Evolutionary conservation across 2,113 vertebrate genomes (phyloP).

Genomic region (Condylura cristata): DNA sequence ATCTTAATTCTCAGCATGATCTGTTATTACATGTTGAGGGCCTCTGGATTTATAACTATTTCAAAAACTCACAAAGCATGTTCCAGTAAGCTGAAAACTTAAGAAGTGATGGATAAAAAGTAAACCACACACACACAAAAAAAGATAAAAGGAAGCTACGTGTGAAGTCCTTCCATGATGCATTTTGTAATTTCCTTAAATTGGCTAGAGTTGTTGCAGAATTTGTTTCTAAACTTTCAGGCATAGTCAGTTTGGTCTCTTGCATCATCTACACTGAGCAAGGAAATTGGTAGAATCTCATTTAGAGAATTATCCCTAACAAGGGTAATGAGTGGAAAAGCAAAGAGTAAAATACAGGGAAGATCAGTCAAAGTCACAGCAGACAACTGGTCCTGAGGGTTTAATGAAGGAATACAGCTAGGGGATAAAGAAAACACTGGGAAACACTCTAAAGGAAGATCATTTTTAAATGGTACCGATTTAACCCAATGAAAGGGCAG

Average conservation of each 20-base stretch:
- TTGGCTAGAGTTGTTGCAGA: background rate
- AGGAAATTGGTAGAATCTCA: background rate
- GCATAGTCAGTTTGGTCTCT: background rate
- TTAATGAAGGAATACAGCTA: background rate
- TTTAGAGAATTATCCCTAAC: background rate
- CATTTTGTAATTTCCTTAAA: background rate
- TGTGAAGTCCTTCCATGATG: background rate
- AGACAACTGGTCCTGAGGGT: background rate
- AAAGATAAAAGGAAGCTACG: background rate
- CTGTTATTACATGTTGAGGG: background rate
- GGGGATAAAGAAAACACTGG: background rate
- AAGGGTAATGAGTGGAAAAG: background rate
- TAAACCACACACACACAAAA: background rate
- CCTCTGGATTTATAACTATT: background rate
- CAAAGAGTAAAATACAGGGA: background rate
- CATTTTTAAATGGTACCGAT: background rate
- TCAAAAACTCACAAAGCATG: background rate
- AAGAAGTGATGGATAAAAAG: background rate
- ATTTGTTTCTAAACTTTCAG: background rate
- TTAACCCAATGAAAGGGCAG: background rate
- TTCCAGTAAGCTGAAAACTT: background rate
- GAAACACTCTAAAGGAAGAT: background rate
- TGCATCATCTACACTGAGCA: background rate
- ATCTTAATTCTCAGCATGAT: background rate
- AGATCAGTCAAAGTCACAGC: background rate